Conservation (phyloP, 2,113 vertebrate genomes). For the Sinocyclocheilus grahami region DNA sequence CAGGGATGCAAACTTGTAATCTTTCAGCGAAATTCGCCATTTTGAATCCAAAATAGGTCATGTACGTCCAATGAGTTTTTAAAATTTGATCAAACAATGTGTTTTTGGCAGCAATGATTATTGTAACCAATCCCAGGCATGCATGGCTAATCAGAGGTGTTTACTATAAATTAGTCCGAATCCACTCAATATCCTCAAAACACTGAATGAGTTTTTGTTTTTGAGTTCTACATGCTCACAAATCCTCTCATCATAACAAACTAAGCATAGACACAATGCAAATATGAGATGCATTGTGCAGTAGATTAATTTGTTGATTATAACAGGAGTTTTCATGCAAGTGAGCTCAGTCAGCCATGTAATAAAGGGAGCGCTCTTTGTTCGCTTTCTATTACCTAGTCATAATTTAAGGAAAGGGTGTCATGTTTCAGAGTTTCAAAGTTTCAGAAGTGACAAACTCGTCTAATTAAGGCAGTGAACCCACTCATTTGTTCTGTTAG, state of each 20-base stretch:
- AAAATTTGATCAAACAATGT: background rate
- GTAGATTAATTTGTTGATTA: background rate
- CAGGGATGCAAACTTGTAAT: background rate
- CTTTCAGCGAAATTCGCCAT: background rate
- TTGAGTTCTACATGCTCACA: background rate
- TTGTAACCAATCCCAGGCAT: background rate
- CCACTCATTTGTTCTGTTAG: background rate
- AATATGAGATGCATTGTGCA: background rate
- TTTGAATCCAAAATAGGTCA: background rate
- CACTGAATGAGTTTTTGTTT: background rate
- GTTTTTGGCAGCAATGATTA: no score
- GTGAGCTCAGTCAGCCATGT: background rate
- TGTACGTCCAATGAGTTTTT: background rate
- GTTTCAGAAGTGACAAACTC: background rate
- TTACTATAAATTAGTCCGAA: background rate
- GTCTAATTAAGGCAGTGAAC: background rate
- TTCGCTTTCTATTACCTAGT: no score
- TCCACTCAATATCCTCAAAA: background rate
- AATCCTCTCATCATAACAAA: background rate
- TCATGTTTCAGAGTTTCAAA: background rate
- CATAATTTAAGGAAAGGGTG: background rate
- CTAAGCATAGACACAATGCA: background rate
- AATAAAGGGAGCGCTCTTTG: background rate
- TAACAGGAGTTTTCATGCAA: background rate
- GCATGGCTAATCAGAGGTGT: background rate